A percentile compares a stretch with the other conserved stretches of the same genome.
phyloP scores from a whole-genome alignment of 2,113 vertebrate species.

The Smithornis capensis region DNA sequence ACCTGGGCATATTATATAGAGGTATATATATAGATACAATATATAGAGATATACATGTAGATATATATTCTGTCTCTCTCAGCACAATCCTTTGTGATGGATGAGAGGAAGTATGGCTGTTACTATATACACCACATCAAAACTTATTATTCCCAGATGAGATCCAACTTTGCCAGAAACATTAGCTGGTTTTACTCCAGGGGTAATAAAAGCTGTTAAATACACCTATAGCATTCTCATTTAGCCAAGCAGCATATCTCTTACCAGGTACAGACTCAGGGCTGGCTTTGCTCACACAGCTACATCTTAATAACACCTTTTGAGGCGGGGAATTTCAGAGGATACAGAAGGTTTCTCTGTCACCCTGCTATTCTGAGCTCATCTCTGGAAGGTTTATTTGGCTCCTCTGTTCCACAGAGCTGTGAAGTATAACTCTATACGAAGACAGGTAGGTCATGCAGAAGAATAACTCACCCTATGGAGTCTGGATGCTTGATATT shows the following conservation, averaged over 20 bases:
- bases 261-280: background rate
- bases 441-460: background rate
- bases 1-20: background rate
- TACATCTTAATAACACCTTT: background rate
- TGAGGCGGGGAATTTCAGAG: background rate
- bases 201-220: background rate
- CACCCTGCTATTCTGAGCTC: background rate
- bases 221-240: background rate
- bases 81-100: background rate
- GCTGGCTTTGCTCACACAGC: background rate
- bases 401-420: background rate
- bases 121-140: background rate
- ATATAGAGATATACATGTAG: background rate
- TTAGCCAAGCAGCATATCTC: background rate
- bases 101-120: background rate
- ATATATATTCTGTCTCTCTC: no score
- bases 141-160: background rate
- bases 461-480: background rate
- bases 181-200: background rate
- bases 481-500: background rate
- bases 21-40: no score
- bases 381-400: background rate
- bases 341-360: background rate
- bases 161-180: background rate
- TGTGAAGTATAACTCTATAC: background rate